These are phyloP conservation scores for Sprattus sprattus DNA, from an alignment of 2,113 vertebrate genomes.

Conservation along the genomic window DNA sequence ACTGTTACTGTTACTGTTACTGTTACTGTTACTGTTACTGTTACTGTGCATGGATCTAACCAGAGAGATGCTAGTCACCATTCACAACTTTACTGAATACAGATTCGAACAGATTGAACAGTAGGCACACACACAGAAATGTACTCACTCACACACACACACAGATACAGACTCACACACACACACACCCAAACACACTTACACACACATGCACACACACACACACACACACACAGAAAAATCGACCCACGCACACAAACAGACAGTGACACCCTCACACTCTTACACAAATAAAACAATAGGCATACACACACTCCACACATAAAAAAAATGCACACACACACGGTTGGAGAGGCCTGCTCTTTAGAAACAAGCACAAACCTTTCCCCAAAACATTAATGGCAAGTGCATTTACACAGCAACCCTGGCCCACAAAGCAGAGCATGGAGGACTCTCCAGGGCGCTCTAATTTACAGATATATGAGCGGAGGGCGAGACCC, in stretches of 20 bases:
- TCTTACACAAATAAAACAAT: not conserved
- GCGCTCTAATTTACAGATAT: constrained; percentile 50
- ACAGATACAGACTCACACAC: not conserved
- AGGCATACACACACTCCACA: constrained; percentile 39
- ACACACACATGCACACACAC: not conserved
- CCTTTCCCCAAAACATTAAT: constrained; percentile 72
- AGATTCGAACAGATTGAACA: too few relatives aligned
- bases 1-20: too few relatives aligned
- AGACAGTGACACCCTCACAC: too few relatives aligned
- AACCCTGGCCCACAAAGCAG: constrained; percentile 54
- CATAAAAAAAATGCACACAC: constrained; percentile 19
- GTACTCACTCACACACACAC: not conserved
- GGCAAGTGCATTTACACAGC: constrained; percentile 72
- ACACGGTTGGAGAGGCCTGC: constrained; percentile 60
- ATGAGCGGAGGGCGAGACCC: constrained; percentile 38
- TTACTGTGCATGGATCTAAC: too few relatives aligned
- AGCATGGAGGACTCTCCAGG: constrained; percentile 52
- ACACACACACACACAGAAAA: not conserved
- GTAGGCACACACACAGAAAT: not conserved
- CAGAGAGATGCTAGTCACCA: too few relatives aligned
- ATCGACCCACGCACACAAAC: not conserved
- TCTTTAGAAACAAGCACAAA: constrained; percentile 73
- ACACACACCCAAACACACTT: not conserved
- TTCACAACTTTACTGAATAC: too few relatives aligned
- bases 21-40: too few relatives aligned